phyloP scores from a whole-genome alignment of 92 coral and sea anemone species.

The Epizoanthus stellaris region DNA sequence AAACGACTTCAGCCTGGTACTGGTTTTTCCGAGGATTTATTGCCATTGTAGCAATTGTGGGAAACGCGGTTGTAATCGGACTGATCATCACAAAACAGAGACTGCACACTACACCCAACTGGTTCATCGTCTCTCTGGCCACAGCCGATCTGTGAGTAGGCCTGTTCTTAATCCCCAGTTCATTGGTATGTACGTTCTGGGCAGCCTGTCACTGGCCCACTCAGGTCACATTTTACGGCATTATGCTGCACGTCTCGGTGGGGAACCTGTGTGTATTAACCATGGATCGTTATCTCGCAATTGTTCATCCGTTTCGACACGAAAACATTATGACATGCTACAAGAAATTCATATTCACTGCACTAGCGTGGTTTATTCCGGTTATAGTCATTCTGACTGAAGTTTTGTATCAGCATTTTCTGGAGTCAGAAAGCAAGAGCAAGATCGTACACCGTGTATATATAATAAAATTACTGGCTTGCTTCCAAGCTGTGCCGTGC shows the following conservation, averaged over 20 bases:
- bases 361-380: conserved; percentile 64
- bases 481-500: conserved; percentile 13
- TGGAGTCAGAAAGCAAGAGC: neutral
- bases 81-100: conserved; percentile 50
- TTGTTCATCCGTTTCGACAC: conserved; percentile 69
- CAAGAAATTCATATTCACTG: conserved; percentile 39
- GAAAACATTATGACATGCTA: conserved; percentile 51
- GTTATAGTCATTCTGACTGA: conserved; percentile 23
- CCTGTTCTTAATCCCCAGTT: conserved; percentile 69
- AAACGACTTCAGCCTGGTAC: conserved; percentile 50
- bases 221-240: conserved; percentile 62
- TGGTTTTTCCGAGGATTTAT: conserved; percentile 68
- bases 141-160: conserved; percentile 77
- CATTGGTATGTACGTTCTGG: conserved; percentile 58
- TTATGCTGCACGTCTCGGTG: conserved; percentile 65
- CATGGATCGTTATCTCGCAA: conserved; percentile 69
- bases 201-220: conserved; percentile 49
- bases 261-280: conserved; percentile 70
- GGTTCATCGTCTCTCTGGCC: conserved; percentile 79
- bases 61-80: conserved; percentile 70
- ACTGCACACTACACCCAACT: conserved; percentile 70
- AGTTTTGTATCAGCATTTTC: neutral
- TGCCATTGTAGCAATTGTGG: conserved; percentile 63
- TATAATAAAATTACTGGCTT: neutral
- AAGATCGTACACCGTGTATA: neutral